Percentiles rank a stretch among this genome's conserved stretches.
phyloP scores from a whole-genome alignment of 2,888 invertebrate species.

The Eupsilia transversa region DNA sequence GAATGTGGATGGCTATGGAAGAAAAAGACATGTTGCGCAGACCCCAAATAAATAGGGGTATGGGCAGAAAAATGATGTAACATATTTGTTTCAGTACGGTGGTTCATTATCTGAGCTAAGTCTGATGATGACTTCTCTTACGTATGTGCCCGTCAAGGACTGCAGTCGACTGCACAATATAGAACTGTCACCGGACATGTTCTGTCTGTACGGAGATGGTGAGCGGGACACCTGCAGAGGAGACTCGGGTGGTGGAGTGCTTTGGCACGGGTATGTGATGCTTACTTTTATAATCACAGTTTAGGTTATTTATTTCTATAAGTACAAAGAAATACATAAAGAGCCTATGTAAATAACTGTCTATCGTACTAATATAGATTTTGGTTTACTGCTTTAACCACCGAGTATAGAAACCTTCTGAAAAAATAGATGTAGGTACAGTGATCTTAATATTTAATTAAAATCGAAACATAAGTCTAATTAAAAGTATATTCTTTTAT shows the following conservation, averaged over 20 bases:
- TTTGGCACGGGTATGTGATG: slow-evolving; percentile 79
- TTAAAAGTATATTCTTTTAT: not conserved
- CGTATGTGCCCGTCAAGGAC: slow-evolving; percentile 68
- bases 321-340: not conserved
- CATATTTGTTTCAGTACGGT: slow-evolving; percentile 73
- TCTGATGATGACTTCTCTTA: slow-evolving; percentile 75
- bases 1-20: not conserved
- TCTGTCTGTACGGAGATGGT: slow-evolving; percentile 83
- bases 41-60: not conserved
- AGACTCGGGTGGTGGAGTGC: slow-evolving; percentile 83
- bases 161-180: slow-evolving; percentile 73
- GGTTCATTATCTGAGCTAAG: slow-evolving; percentile 76
- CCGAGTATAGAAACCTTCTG: too few species aligned
- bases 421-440: not conserved
- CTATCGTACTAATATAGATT: not conserved
- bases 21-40: not conserved
- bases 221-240: slow-evolving; percentile 81
- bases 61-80: not conserved
- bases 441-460: not conserved
- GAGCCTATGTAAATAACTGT: not conserved
- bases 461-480: not conserved
- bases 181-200: slow-evolving; percentile 79
- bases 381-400: not conserved
- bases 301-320: not conserved
- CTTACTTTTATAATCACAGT: not conserved